Evolutionary conservation across 2,113 vertebrate genomes (phyloP), one percentile per base, ranked within the genome.

Genomic region (Platysteira castanea): DNA sequence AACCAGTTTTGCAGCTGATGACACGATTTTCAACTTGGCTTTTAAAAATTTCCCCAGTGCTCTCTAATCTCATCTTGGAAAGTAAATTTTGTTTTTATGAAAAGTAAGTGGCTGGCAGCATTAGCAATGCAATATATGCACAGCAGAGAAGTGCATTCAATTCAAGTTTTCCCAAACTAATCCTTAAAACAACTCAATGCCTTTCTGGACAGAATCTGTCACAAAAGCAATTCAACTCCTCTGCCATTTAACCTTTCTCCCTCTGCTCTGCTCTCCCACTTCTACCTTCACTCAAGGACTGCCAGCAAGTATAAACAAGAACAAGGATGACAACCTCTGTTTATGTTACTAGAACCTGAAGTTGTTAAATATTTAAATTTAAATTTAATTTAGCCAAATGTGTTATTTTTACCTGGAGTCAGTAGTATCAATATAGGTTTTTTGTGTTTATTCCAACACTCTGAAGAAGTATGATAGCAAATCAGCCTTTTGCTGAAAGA

Each of bases 161-260:
- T 44, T 90, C 88, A 93, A 70, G 91, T 65, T 94, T 92, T 97
- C 69, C 96, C 93, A 97, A 96, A 97, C 94, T 97, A 96, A 97
- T 92, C 93, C 95, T 97, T 94, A 96, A 95, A 96, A 94, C 91
- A 97, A 98, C 92, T 97, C 95, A 84, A 35, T 79, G 85, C 79
- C 64, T 46, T 94, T 97, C 80, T 92, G 78, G 52, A 95, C 78
- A 91, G 87, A 96, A 95, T 96, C 77, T 96, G 90, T 94, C 96
- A 85, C 70, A 95, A 87, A 95, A 94, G 94, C 95, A 97, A 97
- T 97, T 97, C 95, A 94, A 95, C 90, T 61, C 61, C 95, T 80
- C 74, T 65, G 41, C 89, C 96, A 95, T 97, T 97, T 96, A 96
- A 97, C 90, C 69, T 84, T 93, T 91, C 73, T 61, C 52, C 39